Base-by-base conservation (phyloP, 2,113 vertebrate species). In the Trochalopteron elliotii region DNA sequence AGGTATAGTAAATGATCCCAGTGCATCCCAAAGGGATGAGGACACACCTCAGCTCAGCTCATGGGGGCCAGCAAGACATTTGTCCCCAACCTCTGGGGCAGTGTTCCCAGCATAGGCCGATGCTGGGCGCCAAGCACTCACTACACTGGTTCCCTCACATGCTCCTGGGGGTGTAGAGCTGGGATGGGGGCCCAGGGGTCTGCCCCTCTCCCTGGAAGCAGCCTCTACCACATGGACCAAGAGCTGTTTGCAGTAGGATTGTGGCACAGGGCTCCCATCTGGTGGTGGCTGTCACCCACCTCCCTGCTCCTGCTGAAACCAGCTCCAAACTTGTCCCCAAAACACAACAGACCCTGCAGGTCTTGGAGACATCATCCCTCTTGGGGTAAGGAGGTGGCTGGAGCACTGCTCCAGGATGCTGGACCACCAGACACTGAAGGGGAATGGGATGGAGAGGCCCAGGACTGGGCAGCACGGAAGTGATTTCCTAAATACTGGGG, bases 41-140 rank as follows among this genome's bases (percentile, higher is more conserved):
- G 42, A 56, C 50, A 17, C 27, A 69, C 5, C 20, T 35, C n/a
- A 83, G 49, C 17, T n/a, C 39, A 83, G 18, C 9, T 25, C 37
- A 28, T 1, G 14, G 11, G 13, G 16, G 8, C 4, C 0, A 3
- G 8, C 40, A 87, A 61, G 16, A 53, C 2, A 2, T 44, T 5
- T 65, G 65, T 67, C n/a, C 45, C 60, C 42, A 60, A 1, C 5
- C 4, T 5, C 60, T 11, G 0, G 49, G 28, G 57, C 63, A 91
- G 49, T 0, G 2, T 49, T 49, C 45, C 24, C 14, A 12, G 37
- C 31, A 42, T 40, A 63, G 50, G 33, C 19, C 74, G 85, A 42
- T 0, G 0, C 42, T 3, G 7, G 20, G 33, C 33, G 37, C 67
- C 2, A 2, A 79, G 35, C 12, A 4, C 23, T 4, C 2, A 0